Conservation (phyloP, 2,888 invertebrate genomes). For the Ephialtes manifestator region DNA sequence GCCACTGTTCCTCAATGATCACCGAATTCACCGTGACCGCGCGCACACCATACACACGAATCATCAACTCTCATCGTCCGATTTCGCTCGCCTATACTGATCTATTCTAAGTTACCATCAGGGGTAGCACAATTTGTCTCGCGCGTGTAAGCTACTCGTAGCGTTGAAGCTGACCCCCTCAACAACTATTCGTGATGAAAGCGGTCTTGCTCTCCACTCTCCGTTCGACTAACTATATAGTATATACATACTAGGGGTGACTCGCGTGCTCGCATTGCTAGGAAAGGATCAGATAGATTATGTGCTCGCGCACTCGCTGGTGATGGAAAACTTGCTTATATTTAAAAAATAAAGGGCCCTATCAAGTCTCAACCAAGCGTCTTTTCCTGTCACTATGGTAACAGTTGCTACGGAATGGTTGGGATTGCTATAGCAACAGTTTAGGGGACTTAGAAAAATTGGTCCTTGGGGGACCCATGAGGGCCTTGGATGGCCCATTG, state of each 20-base stretch:
- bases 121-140: slow-evolving; percentile 71
- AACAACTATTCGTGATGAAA: slow-evolving; percentile 4
- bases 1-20: slow-evolving; percentile 28
- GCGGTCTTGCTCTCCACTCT: not conserved
- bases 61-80: slow-evolving; percentile 2
- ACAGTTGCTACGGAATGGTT: too few relatives aligned
- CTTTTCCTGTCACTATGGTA: too few relatives aligned
- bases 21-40: slow-evolving; percentile 50
- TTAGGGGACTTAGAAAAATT: too few relatives aligned
- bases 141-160: slow-evolving; percentile 70
- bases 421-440: too few relatives aligned
- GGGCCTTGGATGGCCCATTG: too few relatives aligned
- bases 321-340: too few relatives aligned
- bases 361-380: too few relatives aligned
- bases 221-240: slow-evolving; percentile 15
- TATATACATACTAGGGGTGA: not conserved
- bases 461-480: too few relatives aligned
- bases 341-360: too few relatives aligned
- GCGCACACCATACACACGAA: not conserved
- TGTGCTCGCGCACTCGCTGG: too few relatives aligned
- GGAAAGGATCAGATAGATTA: too few relatives aligned
- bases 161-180: slow-evolving; percentile 9
- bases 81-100: not conserved
- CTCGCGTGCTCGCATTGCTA: too few relatives aligned
- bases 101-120: slow-evolving; percentile 12